Conservation (phyloP, 92 coral and sea anemone species). For the Zoanthus sociatus region DNA sequence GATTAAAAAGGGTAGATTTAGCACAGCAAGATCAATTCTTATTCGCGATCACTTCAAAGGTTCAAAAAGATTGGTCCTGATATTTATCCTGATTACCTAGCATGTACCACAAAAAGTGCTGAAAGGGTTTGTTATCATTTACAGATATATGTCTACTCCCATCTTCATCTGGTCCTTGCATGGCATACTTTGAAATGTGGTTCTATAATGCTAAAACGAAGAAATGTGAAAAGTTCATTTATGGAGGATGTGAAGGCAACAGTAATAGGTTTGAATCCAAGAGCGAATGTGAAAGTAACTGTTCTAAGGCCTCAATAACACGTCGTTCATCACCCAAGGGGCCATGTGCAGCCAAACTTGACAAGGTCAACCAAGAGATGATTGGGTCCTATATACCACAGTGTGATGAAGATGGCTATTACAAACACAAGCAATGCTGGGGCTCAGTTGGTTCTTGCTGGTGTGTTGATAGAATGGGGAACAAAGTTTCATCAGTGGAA, state of each 20-base stretch:
- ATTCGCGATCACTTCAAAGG: too few species aligned
- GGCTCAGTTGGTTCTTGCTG: constrained; percentile 72
- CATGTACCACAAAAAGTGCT: neutral
- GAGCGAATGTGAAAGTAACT: neutral
- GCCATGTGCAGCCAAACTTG: constrained; percentile 5
- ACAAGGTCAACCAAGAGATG: neutral
- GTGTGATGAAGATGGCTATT: constrained; percentile 63
- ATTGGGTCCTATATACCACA: constrained; percentile 61
- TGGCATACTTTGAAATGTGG: constrained; percentile 36
- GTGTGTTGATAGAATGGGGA: constrained; percentile 67
- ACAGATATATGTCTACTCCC: constrained; percentile 32
- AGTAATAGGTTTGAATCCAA: constrained; percentile 15
- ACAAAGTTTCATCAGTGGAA: constrained; percentile 13
- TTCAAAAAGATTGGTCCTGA: too few species aligned
- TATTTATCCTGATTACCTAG: too few species aligned
- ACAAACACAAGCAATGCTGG: constrained; percentile 66
- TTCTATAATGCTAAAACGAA: constrained; percentile 19
- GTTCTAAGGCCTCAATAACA: neutral
- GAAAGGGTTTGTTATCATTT: neutral
- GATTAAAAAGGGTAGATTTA: too few species aligned
- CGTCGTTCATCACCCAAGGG: neutral
- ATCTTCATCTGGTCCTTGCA: constrained; percentile 14
- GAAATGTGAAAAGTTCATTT: constrained; percentile 16
- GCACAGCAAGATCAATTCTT: too few species aligned
- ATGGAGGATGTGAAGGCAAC: constrained; percentile 38